Conservation (phyloP, 2,797 vertebrate genomes). For the Xiphorhynchus erythropygius region DNA sequence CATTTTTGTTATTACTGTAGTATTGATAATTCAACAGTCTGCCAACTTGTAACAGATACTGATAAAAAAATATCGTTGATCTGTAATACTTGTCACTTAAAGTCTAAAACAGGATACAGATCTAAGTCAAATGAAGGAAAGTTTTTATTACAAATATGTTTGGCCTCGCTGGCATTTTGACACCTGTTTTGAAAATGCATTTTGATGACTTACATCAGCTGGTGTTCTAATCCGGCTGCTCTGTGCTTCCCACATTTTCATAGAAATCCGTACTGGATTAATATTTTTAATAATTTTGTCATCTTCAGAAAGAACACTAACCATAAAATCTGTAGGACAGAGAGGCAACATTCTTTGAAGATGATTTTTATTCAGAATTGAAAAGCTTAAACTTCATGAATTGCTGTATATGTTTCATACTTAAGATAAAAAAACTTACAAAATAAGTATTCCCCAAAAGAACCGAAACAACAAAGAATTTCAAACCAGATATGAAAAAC, state of each 20-base stretch:
- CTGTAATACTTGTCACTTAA: not conserved
- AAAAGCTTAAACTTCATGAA: not conserved
- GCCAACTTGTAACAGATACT: not conserved
- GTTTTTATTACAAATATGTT: not conserved
- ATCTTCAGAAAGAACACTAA: conserved; percentile 89
- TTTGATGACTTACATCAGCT: conserved; percentile 74
- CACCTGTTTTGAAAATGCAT: not conserved
- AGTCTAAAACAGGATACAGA: not conserved
- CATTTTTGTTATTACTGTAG: not conserved
- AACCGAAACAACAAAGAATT: not conserved
- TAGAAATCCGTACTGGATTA: conserved; percentile 79
- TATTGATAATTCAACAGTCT: not conserved
- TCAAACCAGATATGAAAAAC: not conserved
- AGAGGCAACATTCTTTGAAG: not conserved
- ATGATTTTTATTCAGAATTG: not conserved
- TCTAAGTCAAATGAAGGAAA: not conserved
- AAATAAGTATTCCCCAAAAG: not conserved
- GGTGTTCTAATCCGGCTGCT: conserved; percentile 39
- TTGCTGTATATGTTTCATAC: not conserved
- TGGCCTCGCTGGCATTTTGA: not conserved
- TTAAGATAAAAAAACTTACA: not conserved
- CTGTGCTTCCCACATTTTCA: conserved; percentile 84
- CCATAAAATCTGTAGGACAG: conserved; percentile 82
- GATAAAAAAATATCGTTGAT: not conserved
- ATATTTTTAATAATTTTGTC: conserved; percentile 82